A percentile compares a stretch with the other conserved stretches of the same genome.
Conservation (phyloP, 2,888 invertebrate species). For the Odontocerum albicorne region DNA sequence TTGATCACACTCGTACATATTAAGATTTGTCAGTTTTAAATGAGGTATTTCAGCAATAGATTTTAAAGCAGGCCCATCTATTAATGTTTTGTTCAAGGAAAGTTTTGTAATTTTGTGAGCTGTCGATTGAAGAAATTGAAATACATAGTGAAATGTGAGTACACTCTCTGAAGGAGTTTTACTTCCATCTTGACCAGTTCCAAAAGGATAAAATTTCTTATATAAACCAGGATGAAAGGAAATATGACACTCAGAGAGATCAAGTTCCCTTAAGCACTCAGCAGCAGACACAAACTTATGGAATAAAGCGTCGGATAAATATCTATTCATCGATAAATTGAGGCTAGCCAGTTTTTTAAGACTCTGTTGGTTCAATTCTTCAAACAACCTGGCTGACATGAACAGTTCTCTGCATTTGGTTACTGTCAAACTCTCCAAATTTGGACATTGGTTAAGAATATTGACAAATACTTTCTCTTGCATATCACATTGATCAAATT, state of each 20-base stretch:
- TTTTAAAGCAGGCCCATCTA: conserved; percentile 64
- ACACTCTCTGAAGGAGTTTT: conserved; percentile 66
- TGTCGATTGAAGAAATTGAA: conserved; percentile 58
- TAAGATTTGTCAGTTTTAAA: conserved; percentile 55
- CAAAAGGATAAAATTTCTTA: conserved; percentile 66
- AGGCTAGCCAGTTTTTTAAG: conserved; percentile 59
- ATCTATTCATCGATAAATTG: conserved; percentile 67
- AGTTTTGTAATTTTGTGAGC: conserved; percentile 59
- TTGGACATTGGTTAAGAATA: conserved; percentile 59
- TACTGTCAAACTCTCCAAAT: conserved; percentile 61
- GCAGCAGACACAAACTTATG: conserved; percentile 64
- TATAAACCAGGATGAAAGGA: conserved; percentile 71
- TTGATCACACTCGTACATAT: conserved; percentile 63
- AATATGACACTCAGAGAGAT: conserved; percentile 68
- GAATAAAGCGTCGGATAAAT: conserved; percentile 74
- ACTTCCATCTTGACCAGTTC: conserved; percentile 40
- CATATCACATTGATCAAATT: conserved; percentile 62
- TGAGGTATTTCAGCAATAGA: conserved; percentile 56
- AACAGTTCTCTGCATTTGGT: conserved; percentile 69
- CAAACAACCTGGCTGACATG: conserved; percentile 71
- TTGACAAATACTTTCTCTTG: conserved; percentile 64
- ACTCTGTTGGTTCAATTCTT: conserved; percentile 52
- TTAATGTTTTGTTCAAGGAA: conserved; percentile 67
- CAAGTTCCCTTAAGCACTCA: conserved; percentile 60
- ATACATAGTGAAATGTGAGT: conserved; percentile 68